Evolutionary conservation across 2,113 vertebrate genomes (phyloP), one percentile per base, ranked within the genome.

Genomic region (Myocastor coypus): DNA sequence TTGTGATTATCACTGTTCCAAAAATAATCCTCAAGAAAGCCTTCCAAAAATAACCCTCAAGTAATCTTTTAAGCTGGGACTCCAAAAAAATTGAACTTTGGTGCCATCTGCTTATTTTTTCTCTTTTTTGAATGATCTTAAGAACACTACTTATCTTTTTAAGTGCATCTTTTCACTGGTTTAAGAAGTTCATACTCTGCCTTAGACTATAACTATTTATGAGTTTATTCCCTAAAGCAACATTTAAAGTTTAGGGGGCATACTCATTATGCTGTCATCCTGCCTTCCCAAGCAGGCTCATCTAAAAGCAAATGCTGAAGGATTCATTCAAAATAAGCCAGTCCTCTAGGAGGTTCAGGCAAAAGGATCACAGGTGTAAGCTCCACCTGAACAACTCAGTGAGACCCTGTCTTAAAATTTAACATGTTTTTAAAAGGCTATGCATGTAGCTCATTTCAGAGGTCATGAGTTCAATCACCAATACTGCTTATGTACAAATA

Each of bases 191-290:
- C 34, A 59, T 40, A 66, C 50, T 95, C n/a, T 64, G 22, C 59
- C 85, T 69, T 81, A 37, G 89, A 93, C 87, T 57, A 64, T 40
- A 64, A 4, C 1, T 77, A 83, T 92, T 80, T 92, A 84, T 57
- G 26, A 94, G 92, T 81, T 80, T 59, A 89, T 82, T 69, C 50
- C 50, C 46, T 81, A 81, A 30, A 68, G 16, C 89, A 92, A 89
- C 91, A 84, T 88, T 88, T 92, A 80, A 94, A 94, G n/a, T 57
- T 87, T 88, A 32, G 55, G 64, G n/a, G 63, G 93, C 34, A 81
- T 95, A 73, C 4, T 96, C 59, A 91, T 73, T 63, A 64, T 63
- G 20, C 26, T 89, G 69, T 75, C 2, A 52, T 93, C 30, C n/a
- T 81, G 40, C 80, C 40, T 95, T 92, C 37, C 46, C 4, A 91